Base-by-base conservation (phyloP, 2,888 invertebrate species). In the Athripsodes cinereus region DNA sequence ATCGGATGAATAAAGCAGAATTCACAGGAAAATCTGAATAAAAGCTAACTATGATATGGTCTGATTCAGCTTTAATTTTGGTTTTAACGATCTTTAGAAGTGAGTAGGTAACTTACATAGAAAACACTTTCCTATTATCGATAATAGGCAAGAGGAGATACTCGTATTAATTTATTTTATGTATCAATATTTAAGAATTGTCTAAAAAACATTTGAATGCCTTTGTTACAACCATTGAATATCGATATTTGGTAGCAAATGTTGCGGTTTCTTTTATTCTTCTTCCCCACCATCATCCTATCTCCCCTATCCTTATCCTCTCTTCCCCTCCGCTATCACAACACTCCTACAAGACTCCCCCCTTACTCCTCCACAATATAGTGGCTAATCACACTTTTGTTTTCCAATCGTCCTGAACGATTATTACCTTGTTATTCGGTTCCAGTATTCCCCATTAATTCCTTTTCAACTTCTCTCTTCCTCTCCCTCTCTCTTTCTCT, bases 361-460 rank as follows among this genome's bases (percentile, higher is more conserved):
- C 22, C 48, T 19, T 35, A 20, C 35, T 13, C 40, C 5, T 46
- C 20, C 46, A 6, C 54, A n/a, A 20, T 13, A 52, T 53, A 50
- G 26, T 47, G 59, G 64, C 60, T 82, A 82, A 82, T 82, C 81
- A 81, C 82, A 81, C 80, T 81, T 81, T 82, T 82, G 82, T 82
- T 82, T 82, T 81, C 82, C 80, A 81, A 81, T 80, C 81, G 79
- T 74, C 77, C 74, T 75, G 79, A 80, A 81, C 81, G 81, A 81
- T 82, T 82, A 82, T 82, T 81, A 81, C 81, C 80, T 76, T 81
- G 81, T 81, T 80, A 80, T 82, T 81, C 76, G 72, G 72, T 49
- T 53, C 53, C 44, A 53, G 50, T 51, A 52, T 59, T 55, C 53
- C 52, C 52, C 55, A 53, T 58, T 58, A 58, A 53, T 58, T 53